These are phyloP conservation scores for Ramphastos sulfuratus DNA, from an alignment of 2,113 vertebrate genomes.

Conservation along the genomic window DNA sequence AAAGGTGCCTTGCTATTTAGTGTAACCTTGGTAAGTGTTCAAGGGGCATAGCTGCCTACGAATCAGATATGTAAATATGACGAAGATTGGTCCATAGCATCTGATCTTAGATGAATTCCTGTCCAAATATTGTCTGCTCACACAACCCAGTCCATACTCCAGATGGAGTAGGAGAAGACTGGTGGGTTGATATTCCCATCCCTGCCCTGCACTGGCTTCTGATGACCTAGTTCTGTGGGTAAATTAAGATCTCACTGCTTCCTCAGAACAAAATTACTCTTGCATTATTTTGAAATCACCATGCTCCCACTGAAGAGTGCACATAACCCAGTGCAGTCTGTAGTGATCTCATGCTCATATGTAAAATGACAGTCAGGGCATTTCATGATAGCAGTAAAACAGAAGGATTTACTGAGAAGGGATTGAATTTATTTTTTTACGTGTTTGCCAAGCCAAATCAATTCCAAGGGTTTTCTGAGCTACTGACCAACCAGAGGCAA, in stretches of 20 bases:
- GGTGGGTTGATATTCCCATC: neutral
- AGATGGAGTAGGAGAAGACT: neutral
- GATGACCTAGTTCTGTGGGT: neutral
- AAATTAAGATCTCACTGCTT: neutral
- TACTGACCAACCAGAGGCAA: conserved; percentile 34
- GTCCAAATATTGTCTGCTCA: neutral
- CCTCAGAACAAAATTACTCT: neutral
- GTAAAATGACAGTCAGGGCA: neutral
- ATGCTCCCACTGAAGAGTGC: neutral
- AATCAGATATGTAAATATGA: neutral
- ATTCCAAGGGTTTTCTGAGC: conserved; percentile 34
- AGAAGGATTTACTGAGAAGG: conserved; percentile 31
- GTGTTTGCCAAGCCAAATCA: conserved; percentile 4
- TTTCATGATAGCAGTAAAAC: neutral
- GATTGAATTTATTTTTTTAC: conserved; percentile 15
- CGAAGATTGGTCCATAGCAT: neutral
- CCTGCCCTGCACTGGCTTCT: neutral
- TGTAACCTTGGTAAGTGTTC: neutral
- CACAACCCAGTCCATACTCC: neutral
- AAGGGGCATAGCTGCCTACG: neutral
- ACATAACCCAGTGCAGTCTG: neutral
- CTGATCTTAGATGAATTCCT: neutral
- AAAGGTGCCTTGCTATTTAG: neutral
- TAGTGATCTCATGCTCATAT: neutral
- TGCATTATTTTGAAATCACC: neutral